Evolutionary conservation across 1,140 invertebrate genomes (phyloP), one percentile per base, ranked within the genome.

Genomic region (Cyphomyrmex costatus): DNA sequence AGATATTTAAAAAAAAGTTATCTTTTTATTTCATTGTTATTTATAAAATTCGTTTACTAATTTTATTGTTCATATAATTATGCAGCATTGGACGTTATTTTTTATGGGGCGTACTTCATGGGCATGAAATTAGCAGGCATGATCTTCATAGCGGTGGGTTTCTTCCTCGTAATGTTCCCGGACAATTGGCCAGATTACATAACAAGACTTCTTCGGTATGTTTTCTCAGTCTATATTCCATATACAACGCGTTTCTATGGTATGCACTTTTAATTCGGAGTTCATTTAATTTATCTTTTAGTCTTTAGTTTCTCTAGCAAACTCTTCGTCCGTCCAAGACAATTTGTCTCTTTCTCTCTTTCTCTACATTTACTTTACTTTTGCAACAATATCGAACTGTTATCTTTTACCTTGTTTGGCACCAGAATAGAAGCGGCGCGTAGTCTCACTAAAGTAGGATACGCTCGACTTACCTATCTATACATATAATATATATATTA

Each of bases 171-270:
- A 70, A 98, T 99, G 96, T 98, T 99, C 90, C 98, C 98, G 2
- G 98, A 98, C 93, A 98, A 99, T 95, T 99, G 98, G 98, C 98
- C 98, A 3, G 97, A 98, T 93, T 99, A 98, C 93, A 98, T 99
- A 92, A 98, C 98, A 86, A 96, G 97, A 90, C 95, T 98, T 66
- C 96, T 99, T 88, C 97, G 98, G 98, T 98, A 96, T 95, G 96
- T 88, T 93, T 83, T 93, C 83, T 87, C 82, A 80, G 86, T 66
- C 12, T 73, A 71, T 68, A 78, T 88, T 71, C 19, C 42, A 19
- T 76, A 60, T 86, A 79, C 30, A 77, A 89, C 19, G 60, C 86
- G 79, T 76, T 86, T 85, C 74, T 90, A 61, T 93, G 91, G 92
- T 92, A 94, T 94, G 93, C 93, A 94, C 87, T 46, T 92, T 92